Base-by-base conservation (phyloP, 23 tunicate genomes). In the Phallusia fumigata region DNA sequence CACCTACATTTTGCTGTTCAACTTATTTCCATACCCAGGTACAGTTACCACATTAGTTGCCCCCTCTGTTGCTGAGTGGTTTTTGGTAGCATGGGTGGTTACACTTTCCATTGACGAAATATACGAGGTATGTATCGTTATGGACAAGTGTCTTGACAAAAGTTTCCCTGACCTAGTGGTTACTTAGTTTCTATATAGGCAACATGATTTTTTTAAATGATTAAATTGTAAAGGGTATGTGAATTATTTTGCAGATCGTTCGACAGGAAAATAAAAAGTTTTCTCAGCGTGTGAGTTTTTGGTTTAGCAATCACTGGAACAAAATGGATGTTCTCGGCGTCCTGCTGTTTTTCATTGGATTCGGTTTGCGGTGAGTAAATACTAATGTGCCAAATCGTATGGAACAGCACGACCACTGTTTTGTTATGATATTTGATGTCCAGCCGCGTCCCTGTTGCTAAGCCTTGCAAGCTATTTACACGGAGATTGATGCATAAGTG, bases 1-100 rank as follows among this genome's bases (percentile, higher is more conserved):
- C 50, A 82, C 91, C 19, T 79, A 80, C 82, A 76, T 95, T 33
- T 74, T 95, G 32, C 79, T 95, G 40, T 85, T 87, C 77, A 90
- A 86, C 75, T 83, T 89, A 24, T 74, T 31, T 58, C 52, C 36
- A 35, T 31, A 34, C 36, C 26, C 76, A 16, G 76, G 35, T n/a
- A 12, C 35, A 32, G 64, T 32, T 33, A 34, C 78, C 30, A 33
- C 65, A 18, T 33, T 22, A 5, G 64, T 28, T 32, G 33, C 32
- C 26, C 76, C 49, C 6, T 79, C 93, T 16, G 19, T 35, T 6
- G 35, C 36, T 32, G 98, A 95, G 75, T 74, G 21, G 15, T 78
- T 87, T 22, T 78, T 95, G 26, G 13, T 83, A 19, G 84, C 52
- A 0, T 95, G 98, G 98, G 83, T 83, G 10, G 12, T 53, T 21